phyloP scores from a whole-genome alignment of 1,140 invertebrate genomes.

The Pogonus chalceus region DNA sequence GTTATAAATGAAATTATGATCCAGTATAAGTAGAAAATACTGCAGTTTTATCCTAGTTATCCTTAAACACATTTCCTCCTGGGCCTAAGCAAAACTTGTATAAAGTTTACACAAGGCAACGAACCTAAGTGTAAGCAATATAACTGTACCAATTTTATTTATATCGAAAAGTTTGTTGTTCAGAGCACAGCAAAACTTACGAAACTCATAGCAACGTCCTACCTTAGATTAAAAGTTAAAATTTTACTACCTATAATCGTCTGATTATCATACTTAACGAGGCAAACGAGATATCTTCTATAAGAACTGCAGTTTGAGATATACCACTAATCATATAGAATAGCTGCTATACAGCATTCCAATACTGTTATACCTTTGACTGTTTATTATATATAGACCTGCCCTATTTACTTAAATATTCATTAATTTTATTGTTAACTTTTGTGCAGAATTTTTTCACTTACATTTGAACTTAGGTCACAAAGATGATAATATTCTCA shows the following conservation, averaged over 20 bases:
- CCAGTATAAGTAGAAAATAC: too few species aligned
- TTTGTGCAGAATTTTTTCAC: too few species aligned
- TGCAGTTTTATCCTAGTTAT: too few species aligned
- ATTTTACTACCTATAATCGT: conserved; percentile 6
- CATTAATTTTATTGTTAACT: too few species aligned
- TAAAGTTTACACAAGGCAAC: too few species aligned
- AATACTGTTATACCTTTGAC: neutral
- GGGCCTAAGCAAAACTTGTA: too few species aligned
- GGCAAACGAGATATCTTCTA: neutral
- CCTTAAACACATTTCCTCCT: too few species aligned
- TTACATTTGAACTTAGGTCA: too few species aligned
- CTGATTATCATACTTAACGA: conserved; percentile 4
- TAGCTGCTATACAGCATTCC: conserved; percentile 1
- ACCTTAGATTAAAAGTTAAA: neutral
- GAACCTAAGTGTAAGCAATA: neutral
- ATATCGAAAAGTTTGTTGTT: neutral
- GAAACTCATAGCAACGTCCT: neutral
- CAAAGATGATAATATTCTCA: too few species aligned
- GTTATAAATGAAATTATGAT: too few species aligned
- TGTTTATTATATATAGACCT: too few species aligned
- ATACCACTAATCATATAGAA: neutral
- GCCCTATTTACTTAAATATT: too few species aligned
- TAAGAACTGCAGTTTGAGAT: neutral
- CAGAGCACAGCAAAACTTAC: neutral
- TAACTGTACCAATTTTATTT: conserved; percentile 3